Evolutionary conservation across 2,113 vertebrate genomes (phyloP).

Genomic region (Nipponia nippon): DNA sequence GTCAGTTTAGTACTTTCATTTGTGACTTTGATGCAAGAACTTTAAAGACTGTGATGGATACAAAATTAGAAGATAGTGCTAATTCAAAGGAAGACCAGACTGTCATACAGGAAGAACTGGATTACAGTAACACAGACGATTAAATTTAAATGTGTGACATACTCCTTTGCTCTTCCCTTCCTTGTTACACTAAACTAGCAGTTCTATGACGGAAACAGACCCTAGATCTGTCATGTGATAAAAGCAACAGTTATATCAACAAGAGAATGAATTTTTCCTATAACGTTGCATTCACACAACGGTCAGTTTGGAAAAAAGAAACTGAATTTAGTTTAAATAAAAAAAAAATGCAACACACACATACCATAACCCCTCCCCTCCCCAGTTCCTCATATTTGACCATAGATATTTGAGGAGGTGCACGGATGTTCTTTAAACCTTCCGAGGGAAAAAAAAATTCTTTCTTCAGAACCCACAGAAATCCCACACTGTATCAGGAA

Average conservation of each 20-base stretch:
- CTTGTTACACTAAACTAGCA: background rate
- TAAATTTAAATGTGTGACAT: background rate
- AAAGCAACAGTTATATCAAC: background rate
- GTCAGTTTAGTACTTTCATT: constrained; percentile 19
- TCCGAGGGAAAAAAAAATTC: background rate
- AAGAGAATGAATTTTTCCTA: background rate
- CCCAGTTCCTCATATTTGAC: background rate
- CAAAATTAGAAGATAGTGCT: constrained; percentile 6
- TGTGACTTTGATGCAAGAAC: constrained; percentile 23
- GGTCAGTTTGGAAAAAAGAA: background rate
- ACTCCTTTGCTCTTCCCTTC: background rate
- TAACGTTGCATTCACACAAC: background rate
- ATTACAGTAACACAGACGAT: background rate
- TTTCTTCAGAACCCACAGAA: background rate
- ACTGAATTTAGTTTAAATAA: background rate
- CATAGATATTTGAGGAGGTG: background rate
- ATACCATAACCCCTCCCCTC: background rate
- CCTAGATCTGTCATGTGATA: background rate
- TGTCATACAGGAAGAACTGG: constrained; percentile 34
- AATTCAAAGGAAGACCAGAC: constrained; percentile 16
- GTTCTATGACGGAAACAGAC: background rate
- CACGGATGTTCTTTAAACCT: background rate
- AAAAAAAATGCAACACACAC: background rate
- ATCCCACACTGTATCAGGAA: background rate
- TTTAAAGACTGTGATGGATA: constrained; percentile 20